Conservation (phyloP, 2,797 vertebrate genomes). For the Hippopotamyrus pictus region DNA sequence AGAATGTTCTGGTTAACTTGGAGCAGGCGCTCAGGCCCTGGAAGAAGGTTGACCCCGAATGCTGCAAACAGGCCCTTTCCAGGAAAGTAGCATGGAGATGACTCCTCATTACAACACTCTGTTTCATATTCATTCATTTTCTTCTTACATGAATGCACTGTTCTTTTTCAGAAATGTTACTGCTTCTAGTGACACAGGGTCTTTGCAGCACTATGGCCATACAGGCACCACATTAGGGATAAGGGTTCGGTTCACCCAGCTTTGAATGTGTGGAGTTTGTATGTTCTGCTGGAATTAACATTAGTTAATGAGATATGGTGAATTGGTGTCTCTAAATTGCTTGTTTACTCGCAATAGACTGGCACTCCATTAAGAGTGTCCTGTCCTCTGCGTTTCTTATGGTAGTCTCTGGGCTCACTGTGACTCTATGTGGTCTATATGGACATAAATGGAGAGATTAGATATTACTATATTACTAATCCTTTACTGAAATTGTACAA, state of each 20-base stretch:
- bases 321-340: not conserved
- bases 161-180: not conserved
- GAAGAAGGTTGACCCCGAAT: constrained; percentile 50
- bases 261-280: not conserved
- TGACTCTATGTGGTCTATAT: too few relatives aligned
- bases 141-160: not conserved
- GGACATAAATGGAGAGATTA: too few relatives aligned
- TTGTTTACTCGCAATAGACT: not conserved
- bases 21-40: constrained; percentile 64
- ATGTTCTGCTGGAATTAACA: not conserved
- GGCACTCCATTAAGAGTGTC: not conserved
- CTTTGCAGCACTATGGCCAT: not conserved
- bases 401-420: too few relatives aligned
- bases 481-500: not conserved
- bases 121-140: not conserved
- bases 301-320: not conserved
- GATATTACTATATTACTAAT: too few relatives aligned
- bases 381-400: too few relatives aligned
- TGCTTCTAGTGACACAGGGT: not conserved
- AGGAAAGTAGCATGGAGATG: constrained; percentile 72
- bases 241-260: not conserved
- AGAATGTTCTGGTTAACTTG: constrained; percentile 66
- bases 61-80: constrained; percentile 71
- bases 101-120: constrained; percentile 17
- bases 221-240: not conserved